Conservation (phyloP, 1,140 invertebrate genomes). For the Tetramorium alpestre region DNA sequence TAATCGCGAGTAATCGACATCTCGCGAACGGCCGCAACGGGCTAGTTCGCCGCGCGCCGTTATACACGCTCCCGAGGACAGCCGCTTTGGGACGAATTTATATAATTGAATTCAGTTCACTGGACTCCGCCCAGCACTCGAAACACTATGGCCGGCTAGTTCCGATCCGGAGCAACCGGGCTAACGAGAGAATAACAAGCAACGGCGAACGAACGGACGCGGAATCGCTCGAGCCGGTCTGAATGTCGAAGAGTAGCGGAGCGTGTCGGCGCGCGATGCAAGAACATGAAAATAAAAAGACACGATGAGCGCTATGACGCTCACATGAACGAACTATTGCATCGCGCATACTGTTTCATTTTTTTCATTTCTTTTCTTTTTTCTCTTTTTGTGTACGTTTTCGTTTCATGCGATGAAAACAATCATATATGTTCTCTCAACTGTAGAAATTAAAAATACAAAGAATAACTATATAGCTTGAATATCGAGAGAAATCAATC, state of each 20-base stretch:
- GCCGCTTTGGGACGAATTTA: constrained; percentile 73
- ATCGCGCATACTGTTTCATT: background rate
- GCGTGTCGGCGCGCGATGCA: constrained; percentile 59
- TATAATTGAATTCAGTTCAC: constrained; percentile 82
- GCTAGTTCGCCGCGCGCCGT: constrained; percentile 27
- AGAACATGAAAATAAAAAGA: constrained; percentile 62
- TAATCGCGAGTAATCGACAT: constrained; percentile 74
- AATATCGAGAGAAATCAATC: background rate
- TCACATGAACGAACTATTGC: constrained; percentile 26
- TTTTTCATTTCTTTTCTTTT: constrained; percentile 14
- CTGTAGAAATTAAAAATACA: background rate
- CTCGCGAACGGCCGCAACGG: constrained; percentile 34
- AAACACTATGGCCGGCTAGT: constrained; percentile 74
- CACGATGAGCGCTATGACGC: constrained; percentile 14
- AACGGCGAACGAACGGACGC: constrained; percentile 56
- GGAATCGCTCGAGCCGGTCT: constrained; percentile 45
- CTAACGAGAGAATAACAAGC: constrained; percentile 77
- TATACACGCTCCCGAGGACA: constrained; percentile 74
- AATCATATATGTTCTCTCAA: background rate
- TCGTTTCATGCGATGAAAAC: background rate
- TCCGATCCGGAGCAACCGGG: constrained; percentile 61
- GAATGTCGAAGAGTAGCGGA: constrained; percentile 44
- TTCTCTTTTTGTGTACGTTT: background rate
- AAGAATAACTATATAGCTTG: background rate
- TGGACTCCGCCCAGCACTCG: constrained; percentile 74